Evolutionary conservation across 2,797 vertebrate genomes (phyloP), one percentile per base, ranked within the genome.

Genomic region (Enteromius thamalakanensis): DNA sequence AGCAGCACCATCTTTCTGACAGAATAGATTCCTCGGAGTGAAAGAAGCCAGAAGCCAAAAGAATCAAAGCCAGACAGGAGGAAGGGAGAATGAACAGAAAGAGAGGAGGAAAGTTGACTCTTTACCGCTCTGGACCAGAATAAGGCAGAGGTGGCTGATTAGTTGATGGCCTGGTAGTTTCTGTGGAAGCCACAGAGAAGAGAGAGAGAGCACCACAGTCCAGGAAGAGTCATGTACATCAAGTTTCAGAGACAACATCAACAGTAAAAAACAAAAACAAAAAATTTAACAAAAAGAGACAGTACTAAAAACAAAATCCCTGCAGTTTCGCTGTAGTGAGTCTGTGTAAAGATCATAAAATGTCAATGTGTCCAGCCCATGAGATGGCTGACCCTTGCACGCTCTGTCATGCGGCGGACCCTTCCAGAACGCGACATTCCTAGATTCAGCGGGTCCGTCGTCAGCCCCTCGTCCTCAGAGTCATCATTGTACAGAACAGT

Each of bases 391-490:
- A 99, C 97, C 85, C 97, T 96, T 90, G 98, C 98, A 91, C 97
- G 98, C 92, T 99, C 98, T 9, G 98, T 99, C 98, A 99, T 99
- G 87, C 97, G 97, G 45, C 98, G 95, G 80, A 99, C 96, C 91
- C 98, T 95, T 90, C 98, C 98, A 77, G 97, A 99, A 88, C 98
- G 96, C 81, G 98, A 99, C 92, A 92, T 96, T 87, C 98, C 98
- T 89, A 99, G 95, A 93, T 98, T 99, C 87, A 99, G 94, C 42
- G 97, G 97, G 95, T 99, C 98, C 29, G 96, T 95, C 76, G 95
- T 93, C 19, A 96, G 95, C 87, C 94, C 95, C 49, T 99, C 97
- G 0, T 96, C 95, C 79, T 96, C 96, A 0, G 97, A 98, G 86
- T 98, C 97, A 21, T 99, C 97, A 6, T 95, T 94, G 89, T 99